Base-by-base conservation (phyloP, 2,113 vertebrate genomes). In the Aramus guarauna region DNA sequence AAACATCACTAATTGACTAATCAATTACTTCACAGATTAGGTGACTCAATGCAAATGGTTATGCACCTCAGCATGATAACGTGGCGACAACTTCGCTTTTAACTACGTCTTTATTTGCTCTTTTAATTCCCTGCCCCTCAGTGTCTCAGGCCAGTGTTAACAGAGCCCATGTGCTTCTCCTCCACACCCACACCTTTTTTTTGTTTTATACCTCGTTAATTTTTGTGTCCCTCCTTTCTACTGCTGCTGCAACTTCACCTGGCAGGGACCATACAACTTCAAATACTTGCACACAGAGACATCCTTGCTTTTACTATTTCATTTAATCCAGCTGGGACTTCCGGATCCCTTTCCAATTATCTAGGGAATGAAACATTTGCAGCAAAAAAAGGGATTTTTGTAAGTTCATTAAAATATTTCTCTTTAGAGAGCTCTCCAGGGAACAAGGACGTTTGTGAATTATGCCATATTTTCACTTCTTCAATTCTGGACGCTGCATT, bases 211-310 rank as follows among this genome's bases (percentile, higher is more conserved):
- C 37, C 32, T 9, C 0, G 0, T 67, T 37, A 10, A 16, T 68
- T 88, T 64, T 34, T 53, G 30, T 36, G 36, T 50, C 58, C 19
- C 18, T 75, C 27, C 14, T 79, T 78, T 43, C 64, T 52, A 36
- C 39, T 59, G 10, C 34, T 48, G 14, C 29, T 78, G 43, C 55
- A 74, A 2, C 52, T 63, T 88, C 53, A 32, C n/a, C 50, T 34
- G 24, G 11, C 1, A 1, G 22, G 30, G 15, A 47, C 30, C 59
- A 17, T 15, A 29, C 0, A 0, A 59, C 34, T 52, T 74, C 27
- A 39, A 80, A n/a, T 41, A 43, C 12, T 66, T 60, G 24, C 59
- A 74, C 47, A 32, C 11, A 67, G 21, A 84, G 11, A 37, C 32
- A n/a, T 56, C 39, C 21, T 59, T 32, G 62, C 21, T 80, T 81